Evolutionary conservation across 2,113 vertebrate species (phyloP), one percentile per base, ranked within the genome.

Genomic region (Nibea albiflora): DNA sequence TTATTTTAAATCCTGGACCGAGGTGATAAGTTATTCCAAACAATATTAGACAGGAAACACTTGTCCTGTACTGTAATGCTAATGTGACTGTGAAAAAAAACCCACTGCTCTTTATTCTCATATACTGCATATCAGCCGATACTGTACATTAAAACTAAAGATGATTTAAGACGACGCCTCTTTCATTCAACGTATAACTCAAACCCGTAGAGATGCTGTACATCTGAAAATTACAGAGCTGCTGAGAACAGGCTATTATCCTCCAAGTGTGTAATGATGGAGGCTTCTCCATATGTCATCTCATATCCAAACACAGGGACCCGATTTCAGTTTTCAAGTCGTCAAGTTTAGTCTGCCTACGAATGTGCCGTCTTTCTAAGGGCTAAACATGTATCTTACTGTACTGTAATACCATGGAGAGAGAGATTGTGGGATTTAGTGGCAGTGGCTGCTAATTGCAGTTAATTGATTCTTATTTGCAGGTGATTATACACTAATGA

Each of bases 181-280:
- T 75, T 22, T 61, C 46, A 72, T 85, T 73, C 64, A 85, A 60
- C 79, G 68, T 50, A 77, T 84, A 64, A 50, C 70, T 63, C 72
- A 63, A 39, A 71, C 54, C 54, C 77, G 47, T 60, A 83, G 87
- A 80, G 35, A 35, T 35, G 8, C 35, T 84, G 72, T 76, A 82
- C 46, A 77, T 79, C 68, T 73, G 56, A 80, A 69, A 73, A 61
- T 84, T 5, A 57, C n/a, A 71, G 62, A 68, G 60, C 19, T 71
- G 11, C 60, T 57, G 72, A 80, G 79, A 80, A 74, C 54, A 81
- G 76, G 79, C 86, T 71, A 78, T 46, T 46, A 46, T 82, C 35
- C 53, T 47, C 72, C 46, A 75, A 77, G 57, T 84, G 60, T 84
- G 60, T 74, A 81, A 90, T 88, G 85, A 84, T 81, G 67, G 28